Evolutionary conservation across 2,888 invertebrate species (phyloP), one percentile per base, ranked within the genome.

Genomic region (Tetragonisca angustula): DNA sequence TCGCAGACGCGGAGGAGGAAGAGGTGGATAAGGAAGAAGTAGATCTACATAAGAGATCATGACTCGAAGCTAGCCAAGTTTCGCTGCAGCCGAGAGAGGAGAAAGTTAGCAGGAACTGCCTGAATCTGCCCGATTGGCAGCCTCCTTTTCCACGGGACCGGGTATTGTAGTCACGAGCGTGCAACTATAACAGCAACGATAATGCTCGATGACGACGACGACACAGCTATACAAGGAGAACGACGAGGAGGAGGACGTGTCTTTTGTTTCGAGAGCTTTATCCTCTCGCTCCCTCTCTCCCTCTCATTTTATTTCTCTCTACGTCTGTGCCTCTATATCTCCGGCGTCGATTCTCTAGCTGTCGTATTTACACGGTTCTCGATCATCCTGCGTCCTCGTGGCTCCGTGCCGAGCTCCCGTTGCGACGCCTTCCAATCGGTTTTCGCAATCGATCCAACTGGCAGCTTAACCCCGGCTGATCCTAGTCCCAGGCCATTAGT

Each of bases 1-100:
- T 43, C 1, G 32, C 21, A 59, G 52, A 50, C 61, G 65, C 32
- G 71, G 71, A 72, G 81, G 77, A 74, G 79, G 80, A 64, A 62
- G 79, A 67, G 61, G 82, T 75, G 76, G 43, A 76, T 64, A 68
- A 64, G 82, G 43, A 76, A 76, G 76, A 81, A 76, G 85, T 86
- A 85, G 91, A 91, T 91, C 92, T 91, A 91, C 91, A 91, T 90
- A 90, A 91, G 91, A 91, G 93, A 92, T 93, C 92, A 92, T 91
- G 93, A 92, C 92, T 92, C 89, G 91, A 74, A 70, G 88, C 91
- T 91, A 93, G 92, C 88, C 92, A 92, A 93, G 93, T 93, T 93
- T 93, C 92, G 89, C 87, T 87, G 88, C 79, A 74, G 71, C 76
- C 84, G 79, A 89, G 85, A 89, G 85, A 90, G 90, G 93, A 92